A percentile compares a stretch with the other conserved stretches of the same genome.
These are phyloP conservation scores for Mesocricetus auratus DNA, from an alignment of 2,113 vertebrate species.

Conservation along the genomic window DNA sequence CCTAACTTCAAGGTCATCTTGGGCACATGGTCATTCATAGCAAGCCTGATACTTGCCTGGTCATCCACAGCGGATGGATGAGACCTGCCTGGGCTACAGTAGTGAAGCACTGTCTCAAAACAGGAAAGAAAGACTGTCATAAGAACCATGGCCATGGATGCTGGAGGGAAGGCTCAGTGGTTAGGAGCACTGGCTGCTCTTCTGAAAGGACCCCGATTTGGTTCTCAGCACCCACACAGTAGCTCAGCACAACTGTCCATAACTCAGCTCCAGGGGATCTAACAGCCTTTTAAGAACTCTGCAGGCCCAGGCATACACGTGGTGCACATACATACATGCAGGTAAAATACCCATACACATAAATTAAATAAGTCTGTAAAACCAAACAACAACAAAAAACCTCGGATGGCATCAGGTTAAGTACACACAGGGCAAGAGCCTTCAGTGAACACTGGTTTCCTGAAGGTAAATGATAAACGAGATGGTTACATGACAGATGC, in stretches of 20 bases:
- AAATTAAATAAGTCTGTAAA: conserved; percentile 4
- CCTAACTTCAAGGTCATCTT: not conserved
- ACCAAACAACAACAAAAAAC: not conserved
- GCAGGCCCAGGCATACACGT: not conserved
- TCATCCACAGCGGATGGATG: too few species aligned
- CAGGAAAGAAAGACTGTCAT: not conserved
- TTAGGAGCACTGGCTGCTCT: not conserved
- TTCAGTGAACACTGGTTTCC: not conserved
- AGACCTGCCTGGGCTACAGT: not conserved
- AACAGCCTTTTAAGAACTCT: not conserved
- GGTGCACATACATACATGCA: not conserved
- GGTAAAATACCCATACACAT: not conserved
- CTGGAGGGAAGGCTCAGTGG: not conserved
- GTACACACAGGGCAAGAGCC: not conserved
- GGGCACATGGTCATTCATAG: not conserved
- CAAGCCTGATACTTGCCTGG: not conserved
- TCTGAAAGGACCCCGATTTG: not conserved
- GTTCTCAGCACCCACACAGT: not conserved
- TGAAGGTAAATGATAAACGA: conserved; percentile 22
- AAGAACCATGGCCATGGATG: not conserved
- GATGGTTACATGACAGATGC: not conserved
- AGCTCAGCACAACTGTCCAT: not conserved
- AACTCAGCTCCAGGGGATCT: not conserved
- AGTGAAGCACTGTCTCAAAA: not conserved
- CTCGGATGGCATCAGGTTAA: not conserved